Percentiles rank a stretch among this genome's conserved stretches.
Evolutionary conservation across 2,113 vertebrate genomes (phyloP).

Genomic region (Dicaeum eximium): DNA sequence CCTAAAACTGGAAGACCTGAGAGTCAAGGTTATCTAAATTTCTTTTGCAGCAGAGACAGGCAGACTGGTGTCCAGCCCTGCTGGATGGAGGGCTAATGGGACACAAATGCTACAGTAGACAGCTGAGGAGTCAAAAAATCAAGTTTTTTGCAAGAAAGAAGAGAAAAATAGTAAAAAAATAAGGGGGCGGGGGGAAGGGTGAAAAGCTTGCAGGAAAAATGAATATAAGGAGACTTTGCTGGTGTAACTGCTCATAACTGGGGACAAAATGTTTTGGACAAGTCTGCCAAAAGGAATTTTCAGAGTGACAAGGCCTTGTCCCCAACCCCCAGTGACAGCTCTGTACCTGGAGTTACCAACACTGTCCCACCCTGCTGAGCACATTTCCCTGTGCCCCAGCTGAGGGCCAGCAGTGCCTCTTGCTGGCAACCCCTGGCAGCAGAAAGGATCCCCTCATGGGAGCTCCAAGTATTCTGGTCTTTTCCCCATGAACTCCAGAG

Average conservation of each 20-base stretch:
- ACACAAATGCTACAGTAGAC: background rate
- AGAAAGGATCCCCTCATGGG: background rate
- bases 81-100: background rate
- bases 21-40: background rate
- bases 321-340: background rate
- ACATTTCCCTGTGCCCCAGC: background rate
- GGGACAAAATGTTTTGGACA: background rate
- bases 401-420: background rate
- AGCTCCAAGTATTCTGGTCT: background rate
- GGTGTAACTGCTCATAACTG: background rate
- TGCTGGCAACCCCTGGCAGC: background rate
- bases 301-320: background rate
- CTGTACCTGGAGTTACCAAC: background rate
- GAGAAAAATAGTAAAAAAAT: background rate
- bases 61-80: background rate
- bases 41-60: background rate
- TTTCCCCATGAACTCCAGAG: background rate
- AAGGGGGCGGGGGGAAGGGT: accelerated
- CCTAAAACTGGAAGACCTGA: background rate
- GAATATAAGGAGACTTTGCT: background rate
- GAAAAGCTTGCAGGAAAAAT: background rate
- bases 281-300: background rate
- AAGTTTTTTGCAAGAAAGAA: background rate
- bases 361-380: background rate
- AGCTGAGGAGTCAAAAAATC: background rate